phyloP scores from a whole-genome alignment of 2,113 vertebrate genomes.

The Trichechus manatus region DNA sequence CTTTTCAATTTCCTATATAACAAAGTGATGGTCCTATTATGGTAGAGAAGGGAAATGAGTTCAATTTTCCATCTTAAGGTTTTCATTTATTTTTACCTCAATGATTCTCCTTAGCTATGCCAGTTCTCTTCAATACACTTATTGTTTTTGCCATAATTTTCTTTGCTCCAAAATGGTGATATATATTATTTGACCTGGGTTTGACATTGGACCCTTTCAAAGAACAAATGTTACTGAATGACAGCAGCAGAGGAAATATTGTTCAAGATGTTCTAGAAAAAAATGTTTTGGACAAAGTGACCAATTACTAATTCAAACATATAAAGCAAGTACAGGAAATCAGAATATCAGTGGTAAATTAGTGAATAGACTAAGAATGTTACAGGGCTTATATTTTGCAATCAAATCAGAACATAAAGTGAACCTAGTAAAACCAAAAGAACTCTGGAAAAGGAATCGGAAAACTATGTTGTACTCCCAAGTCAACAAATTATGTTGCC shows the following conservation, averaged over 20 bases:
- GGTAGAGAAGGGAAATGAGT: neutral
- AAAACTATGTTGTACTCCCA: neutral
- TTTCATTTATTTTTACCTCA: neutral
- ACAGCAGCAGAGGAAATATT: neutral
- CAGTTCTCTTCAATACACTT: neutral
- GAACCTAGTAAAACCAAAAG: neutral
- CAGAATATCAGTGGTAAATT: neutral
- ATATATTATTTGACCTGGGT: neutral
- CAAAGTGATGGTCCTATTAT: neutral
- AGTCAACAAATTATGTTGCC: neutral
- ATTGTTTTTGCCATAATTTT: neutral
- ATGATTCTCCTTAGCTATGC: neutral
- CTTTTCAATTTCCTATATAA: neutral
- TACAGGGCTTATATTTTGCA: neutral
- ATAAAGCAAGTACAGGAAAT: neutral
- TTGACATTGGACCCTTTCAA: neutral
- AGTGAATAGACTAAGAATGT: neutral
- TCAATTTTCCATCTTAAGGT: neutral
- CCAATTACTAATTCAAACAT: neutral
- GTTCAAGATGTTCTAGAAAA: constrained; percentile 7
- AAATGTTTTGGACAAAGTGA: neutral
- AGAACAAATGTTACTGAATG: neutral
- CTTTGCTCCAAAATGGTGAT: neutral
- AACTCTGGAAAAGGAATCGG: neutral
- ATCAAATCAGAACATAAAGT: neutral